Evolutionary conservation across 2,888 invertebrate species (phyloP), one percentile per base, ranked within the genome.

Genomic region (Seladonia tumulorum): DNA sequence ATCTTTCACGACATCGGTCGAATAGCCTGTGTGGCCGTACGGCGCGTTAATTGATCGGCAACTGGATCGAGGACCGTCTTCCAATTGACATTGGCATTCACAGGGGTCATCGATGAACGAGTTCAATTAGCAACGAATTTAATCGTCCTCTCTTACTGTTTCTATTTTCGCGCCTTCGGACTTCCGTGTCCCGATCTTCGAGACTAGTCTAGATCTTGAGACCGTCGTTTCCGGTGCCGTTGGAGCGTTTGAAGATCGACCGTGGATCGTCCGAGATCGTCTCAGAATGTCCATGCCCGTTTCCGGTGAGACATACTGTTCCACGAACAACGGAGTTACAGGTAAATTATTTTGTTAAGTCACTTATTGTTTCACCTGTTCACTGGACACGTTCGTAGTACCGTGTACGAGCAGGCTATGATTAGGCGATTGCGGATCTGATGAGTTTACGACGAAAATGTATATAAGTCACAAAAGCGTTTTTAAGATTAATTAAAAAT

Each of bases 21-120:
- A 39, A 77, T 63, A 25, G 42, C 29, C 29, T 5, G 39, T 5
- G 39, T 22, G 25, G 57, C 60, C 49, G 39, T 53, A 71, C 39
- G 18, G 29, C 71, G 42, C 49, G 22, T 25, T 83, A 85, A 83
- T 82, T 77, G 84, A 2, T 45, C n/a, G 3, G 16, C 39, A 53
- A 63, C 53, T 82, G 77, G 72, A 76, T 75, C 76, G 60, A 39
- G 47, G 39, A 74, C 73, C 82, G 74, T 87, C 80, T 82, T 79
- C 39, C 87, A 68, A 84, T 88, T 72, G 77, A 79, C 82, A 49
- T 75, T 39, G 73, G n/a, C 73, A 25, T 71, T 35, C 63, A 75
- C 12, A 53, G 66, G 57, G 42, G 68, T 70, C n/a, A 7, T 14
- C n/a, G 39, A 79, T 76, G 63, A 66, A 42, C 8, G 22, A 68